Percentiles rank a stretch among this genome's conserved stretches.
These are phyloP conservation scores for Furcifer pardalis DNA, from an alignment of 2,797 vertebrate species.

Conservation along the genomic window DNA sequence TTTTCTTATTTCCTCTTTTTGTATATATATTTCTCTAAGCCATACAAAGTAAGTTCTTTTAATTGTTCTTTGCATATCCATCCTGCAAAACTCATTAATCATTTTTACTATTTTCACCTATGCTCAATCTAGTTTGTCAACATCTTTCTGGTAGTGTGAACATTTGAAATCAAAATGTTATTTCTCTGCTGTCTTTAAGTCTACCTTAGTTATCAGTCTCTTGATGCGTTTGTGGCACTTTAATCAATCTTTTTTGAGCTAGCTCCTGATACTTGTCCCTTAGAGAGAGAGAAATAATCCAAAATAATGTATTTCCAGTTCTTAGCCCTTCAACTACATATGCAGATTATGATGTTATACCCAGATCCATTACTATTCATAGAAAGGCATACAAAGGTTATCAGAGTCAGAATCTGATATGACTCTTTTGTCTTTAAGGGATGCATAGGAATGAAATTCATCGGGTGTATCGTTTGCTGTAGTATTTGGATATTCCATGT, in stretches of 20 bases:
- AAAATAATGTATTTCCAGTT: not conserved
- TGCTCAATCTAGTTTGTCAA: not conserved
- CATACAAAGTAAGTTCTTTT: not conserved
- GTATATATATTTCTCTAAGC: not conserved
- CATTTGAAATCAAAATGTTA: conserved; percentile 17
- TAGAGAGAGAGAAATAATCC: not conserved
- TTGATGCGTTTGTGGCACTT: not conserved
- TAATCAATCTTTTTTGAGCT: conserved; percentile 11
- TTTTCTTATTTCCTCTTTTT: not conserved
- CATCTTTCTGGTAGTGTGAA: conserved; percentile 23
- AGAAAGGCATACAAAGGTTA: not conserved
- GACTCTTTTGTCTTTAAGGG: not conserved
- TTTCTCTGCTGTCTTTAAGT: not conserved
- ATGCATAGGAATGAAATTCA: not conserved
- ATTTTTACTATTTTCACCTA: conserved; percentile 4
- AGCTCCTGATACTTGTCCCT: not conserved
- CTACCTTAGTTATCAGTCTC: conserved; percentile 24
- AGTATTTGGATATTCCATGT: not conserved
- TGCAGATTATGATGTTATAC: not conserved
- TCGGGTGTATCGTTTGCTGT: not conserved
- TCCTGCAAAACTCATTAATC: conserved; percentile 33
- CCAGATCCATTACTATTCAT: not conserved
- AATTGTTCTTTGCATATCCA: conserved; percentile 12
- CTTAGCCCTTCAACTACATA: not conserved
- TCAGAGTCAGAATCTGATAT: not conserved